A percentile compares a stretch with the other conserved stretches of the same genome.
Evolutionary conservation across 37 sponge, comb jelly and placozoan species (phyloP).

Genomic region (Bolinopsis microptera): DNA sequence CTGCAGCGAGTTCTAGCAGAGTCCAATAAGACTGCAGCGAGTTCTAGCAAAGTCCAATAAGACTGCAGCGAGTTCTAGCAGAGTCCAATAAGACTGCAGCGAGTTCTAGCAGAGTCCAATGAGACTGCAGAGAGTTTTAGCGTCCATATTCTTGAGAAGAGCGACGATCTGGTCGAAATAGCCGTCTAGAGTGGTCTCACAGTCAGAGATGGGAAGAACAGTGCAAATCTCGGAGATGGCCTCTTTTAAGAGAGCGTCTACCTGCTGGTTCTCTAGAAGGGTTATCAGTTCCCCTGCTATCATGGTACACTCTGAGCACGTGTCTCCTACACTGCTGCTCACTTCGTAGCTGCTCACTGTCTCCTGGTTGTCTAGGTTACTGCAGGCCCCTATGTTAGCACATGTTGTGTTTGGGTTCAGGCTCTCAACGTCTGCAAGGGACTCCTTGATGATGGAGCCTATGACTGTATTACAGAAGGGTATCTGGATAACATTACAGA

Average conservation of each 20-base stretch:
- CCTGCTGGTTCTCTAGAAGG: background rate
- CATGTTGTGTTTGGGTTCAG: slow-evolving; percentile 1
- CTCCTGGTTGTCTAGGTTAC: background rate
- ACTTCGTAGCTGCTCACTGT: background rate
- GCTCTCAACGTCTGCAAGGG: background rate
- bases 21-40: no score
- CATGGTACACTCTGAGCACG: slow-evolving; percentile 19
- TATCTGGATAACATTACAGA: slow-evolving; percentile 14
- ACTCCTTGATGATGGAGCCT: background rate
- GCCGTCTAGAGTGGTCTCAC: background rate
- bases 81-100: background rate
- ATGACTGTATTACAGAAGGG: slow-evolving; percentile 31
- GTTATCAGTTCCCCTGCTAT: background rate
- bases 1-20: no score
- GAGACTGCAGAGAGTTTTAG: slow-evolving; percentile 26
- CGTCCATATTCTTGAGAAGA: background rate
- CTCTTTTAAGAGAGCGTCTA: background rate
- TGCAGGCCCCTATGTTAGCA: background rate
- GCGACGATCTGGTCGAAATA: background rate
- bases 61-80: no score
- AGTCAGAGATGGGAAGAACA: slow-evolving; percentile 29
- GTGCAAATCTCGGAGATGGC: background rate
- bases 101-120: slow-evolving; percentile 1
- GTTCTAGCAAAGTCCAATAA: no score
- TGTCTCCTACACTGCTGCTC: background rate